Conservation (phyloP, 2,113 vertebrate species). For the Bufo gargarizans region DNA sequence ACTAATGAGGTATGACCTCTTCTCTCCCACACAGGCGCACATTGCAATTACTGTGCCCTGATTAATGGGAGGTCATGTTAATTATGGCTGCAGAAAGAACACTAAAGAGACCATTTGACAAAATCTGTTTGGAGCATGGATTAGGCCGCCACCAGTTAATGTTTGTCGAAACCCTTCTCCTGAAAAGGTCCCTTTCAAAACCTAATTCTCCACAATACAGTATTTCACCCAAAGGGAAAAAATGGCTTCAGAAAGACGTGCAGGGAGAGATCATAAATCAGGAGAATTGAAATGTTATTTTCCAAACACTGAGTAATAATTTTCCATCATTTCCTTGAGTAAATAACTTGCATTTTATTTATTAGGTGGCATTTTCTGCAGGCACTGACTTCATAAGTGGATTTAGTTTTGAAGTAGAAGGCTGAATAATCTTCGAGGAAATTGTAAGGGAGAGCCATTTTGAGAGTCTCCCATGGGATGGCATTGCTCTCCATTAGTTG, state of each 20-base stretch:
- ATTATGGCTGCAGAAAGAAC: conserved; percentile 44
- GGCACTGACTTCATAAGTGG: conserved; percentile 61
- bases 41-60: conserved; percentile 49
- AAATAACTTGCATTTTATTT: conserved; percentile 67
- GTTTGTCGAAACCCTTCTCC: conserved; percentile 8
- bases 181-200: conserved; percentile 17
- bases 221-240: background rate
- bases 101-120: conserved; percentile 50
- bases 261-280: conserved; percentile 57
- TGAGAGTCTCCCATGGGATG: conserved; percentile 63
- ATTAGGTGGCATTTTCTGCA: conserved; percentile 65
- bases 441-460: conserved; percentile 63
- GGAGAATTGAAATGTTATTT: conserved; percentile 61
- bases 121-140: conserved; percentile 55
- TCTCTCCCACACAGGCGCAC: conserved; percentile 31
- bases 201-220: conserved; percentile 15
- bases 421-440: conserved; percentile 65
- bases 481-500: conserved; percentile 54
- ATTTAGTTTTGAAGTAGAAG: conserved; percentile 69
- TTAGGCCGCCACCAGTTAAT: conserved; percentile 49
- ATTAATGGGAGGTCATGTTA: conserved; percentile 57
- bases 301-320: conserved; percentile 58
- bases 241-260: conserved; percentile 7
- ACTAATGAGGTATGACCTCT: conserved; percentile 44
- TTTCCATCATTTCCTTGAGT: conserved; percentile 64